Conservation (phyloP, 2,888 invertebrate genomes). For the Zelleria hepariella region DNA sequence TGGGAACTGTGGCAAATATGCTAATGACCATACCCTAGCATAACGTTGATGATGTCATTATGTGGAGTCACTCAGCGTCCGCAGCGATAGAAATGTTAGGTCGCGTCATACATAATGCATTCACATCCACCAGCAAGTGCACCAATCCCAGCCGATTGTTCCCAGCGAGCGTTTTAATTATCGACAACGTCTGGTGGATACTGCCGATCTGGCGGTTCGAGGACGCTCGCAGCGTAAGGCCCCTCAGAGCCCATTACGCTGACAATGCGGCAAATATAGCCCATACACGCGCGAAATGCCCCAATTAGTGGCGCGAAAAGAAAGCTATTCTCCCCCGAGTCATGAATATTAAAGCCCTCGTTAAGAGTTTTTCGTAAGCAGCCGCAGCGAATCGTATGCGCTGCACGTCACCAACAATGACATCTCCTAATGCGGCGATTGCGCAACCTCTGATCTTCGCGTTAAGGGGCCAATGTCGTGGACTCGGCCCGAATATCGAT, state of each 20-base stretch:
- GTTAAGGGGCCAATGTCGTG: conserved; percentile 62
- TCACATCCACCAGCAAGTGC: conserved; percentile 10
- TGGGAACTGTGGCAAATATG: too few species aligned
- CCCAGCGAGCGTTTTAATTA: conserved; percentile 23
- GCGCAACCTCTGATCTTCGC: conserved; percentile 54
- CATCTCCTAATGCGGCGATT: conserved; percentile 55
- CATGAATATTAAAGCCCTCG: conserved; percentile 54
- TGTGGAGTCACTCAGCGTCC: background rate
- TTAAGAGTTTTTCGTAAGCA: conserved; percentile 42
- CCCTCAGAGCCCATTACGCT: conserved; percentile 17
- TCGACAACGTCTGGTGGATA: conserved; percentile 16
- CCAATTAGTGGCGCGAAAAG: conserved; percentile 37
- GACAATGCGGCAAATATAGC: conserved; percentile 25
- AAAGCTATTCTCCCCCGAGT: conserved; percentile 43
- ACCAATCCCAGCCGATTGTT: conserved; percentile 17
- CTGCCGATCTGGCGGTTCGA: conserved; percentile 13
- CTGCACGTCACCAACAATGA: conserved; percentile 46
- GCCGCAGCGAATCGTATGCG: conserved; percentile 24
- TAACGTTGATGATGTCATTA: conserved; percentile 2
- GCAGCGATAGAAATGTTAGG: background rate
- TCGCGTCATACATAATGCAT: conserved; percentile 1
- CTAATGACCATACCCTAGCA: background rate
- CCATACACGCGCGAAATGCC: conserved; percentile 19
- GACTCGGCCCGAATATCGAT: conserved; percentile 58
- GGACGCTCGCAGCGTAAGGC: conserved; percentile 19